Evolutionary conservation across 2,113 vertebrate genomes (phyloP), one percentile per base, ranked within the genome.

Genomic region (Hyperopisus bebe): DNA sequence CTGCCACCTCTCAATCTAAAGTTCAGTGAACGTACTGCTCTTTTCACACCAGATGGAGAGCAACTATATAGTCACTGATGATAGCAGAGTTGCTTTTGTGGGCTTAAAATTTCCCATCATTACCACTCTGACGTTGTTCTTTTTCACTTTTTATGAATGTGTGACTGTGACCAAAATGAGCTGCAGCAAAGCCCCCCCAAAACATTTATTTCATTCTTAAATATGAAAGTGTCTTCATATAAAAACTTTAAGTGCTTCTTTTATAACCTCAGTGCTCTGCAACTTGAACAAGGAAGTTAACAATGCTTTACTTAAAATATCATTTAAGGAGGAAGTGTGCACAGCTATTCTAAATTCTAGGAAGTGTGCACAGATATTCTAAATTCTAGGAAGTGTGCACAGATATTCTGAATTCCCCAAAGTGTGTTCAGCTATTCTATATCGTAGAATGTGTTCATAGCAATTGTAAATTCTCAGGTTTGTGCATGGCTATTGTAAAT

Each of bases 11-110:
- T 8, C 88, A 39, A 3, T 17, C 19, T 44, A 50, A 6, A 62
- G 58, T 27, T 48, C 27, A 77, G 87, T 89, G 87, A 91, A 90
- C 89, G 90, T 90, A 89, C 89, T 89, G 86, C 80, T 84, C 86
- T 89, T 88, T 83, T 66, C 35, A 87, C 84, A 92, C 94, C 94
- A 94, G 74, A 91, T 70, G 2, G 62, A 92, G 91, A 88, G 90
- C 88, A 92, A 93, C 70, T 8, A 89, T 90, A 89, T 24, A 91
- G 91, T 94, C 94, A 94, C 90, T 90, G 91, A 88, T 91, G 91
- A 91, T 93, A 91, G 48, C 17, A 82, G 92, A 74, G 89, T 82
- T 50, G 50, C 55, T 42, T 51, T 17, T 66, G 88, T 90, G 87
- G 87, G 91, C 92, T 86, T 90, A 27, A 2, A 66, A 10, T 92